Evolutionary conservation across 1,140 invertebrate species (phyloP).

Genomic region (Caenorhabditis inopinata): DNA sequence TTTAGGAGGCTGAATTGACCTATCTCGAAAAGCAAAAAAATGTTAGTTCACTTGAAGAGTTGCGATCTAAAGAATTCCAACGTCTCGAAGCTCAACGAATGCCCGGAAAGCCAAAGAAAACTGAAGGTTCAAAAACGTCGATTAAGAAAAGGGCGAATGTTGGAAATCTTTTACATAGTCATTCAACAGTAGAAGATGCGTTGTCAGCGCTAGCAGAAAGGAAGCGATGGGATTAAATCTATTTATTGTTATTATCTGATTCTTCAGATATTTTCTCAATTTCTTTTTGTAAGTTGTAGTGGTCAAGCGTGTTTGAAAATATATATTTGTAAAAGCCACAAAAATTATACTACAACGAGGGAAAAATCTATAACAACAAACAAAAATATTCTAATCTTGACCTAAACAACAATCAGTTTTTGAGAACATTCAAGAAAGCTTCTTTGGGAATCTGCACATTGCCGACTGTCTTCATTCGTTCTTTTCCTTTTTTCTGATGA

Average conservation of each 20-base stretch:
- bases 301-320: no score
- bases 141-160: constrained; percentile 54
- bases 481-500: constrained; percentile 88
- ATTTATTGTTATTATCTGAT: background rate
- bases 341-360: background rate
- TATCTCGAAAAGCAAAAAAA: constrained; percentile 52
- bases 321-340: background rate
- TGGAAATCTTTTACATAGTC: constrained; percentile 58
- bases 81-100: constrained; percentile 51
- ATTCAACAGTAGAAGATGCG: constrained; percentile 62
- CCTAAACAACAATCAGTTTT: constrained; percentile 64
- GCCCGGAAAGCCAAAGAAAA: constrained; percentile 56
- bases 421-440: constrained; percentile 88
- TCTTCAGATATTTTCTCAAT: background rate
- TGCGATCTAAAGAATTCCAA: constrained; percentile 40
- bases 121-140: constrained; percentile 43
- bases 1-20: constrained; percentile 55
- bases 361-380: constrained; percentile 6
- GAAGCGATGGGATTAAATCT: constrained; percentile 59
- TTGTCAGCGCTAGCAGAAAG: constrained; percentile 52
- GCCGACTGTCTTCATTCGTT: constrained; percentile 83
- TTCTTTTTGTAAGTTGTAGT: no score
- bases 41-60: constrained; percentile 43
- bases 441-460: constrained; percentile 86
- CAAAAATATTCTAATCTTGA: background rate